A percentile compares a stretch with the other conserved stretches of the same genome.
phyloP scores from a whole-genome alignment of 1,140 invertebrate species.

The Melipona quadrifasciata region DNA sequence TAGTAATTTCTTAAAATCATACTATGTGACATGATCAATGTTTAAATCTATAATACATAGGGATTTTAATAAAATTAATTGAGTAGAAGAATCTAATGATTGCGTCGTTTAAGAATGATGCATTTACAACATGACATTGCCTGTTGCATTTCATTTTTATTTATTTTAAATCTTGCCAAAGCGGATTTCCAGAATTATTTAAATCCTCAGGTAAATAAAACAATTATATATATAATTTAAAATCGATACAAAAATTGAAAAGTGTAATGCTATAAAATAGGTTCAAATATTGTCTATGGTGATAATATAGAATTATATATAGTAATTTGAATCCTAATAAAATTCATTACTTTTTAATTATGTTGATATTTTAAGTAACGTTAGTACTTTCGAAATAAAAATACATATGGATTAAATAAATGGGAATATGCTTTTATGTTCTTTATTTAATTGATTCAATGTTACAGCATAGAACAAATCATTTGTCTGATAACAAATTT shows the following conservation, averaged over 20 bases:
- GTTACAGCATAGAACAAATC: constrained; percentile 33
- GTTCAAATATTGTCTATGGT: background rate
- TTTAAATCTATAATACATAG: background rate
- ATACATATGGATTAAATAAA: background rate
- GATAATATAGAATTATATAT: background rate
- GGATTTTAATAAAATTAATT: background rate
- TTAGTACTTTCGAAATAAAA: background rate
- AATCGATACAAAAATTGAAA: background rate
- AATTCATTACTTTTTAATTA: background rate
- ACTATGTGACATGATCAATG: background rate
- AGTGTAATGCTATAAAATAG: background rate
- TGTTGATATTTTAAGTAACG: background rate
- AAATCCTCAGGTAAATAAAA: constrained; percentile 57
- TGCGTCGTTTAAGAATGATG: constrained; percentile 53
- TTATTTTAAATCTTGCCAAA: constrained; percentile 19
- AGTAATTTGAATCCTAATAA: background rate
- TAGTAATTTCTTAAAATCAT: background rate
- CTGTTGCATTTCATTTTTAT: constrained; percentile 58
- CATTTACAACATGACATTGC: constrained; percentile 51
- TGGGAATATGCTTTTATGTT: too few relatives aligned
- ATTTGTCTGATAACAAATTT: constrained; percentile 63
- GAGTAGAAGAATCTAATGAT: constrained; percentile 39
- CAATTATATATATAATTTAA: background rate
- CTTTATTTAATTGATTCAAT: background rate
- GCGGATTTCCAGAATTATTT: constrained; percentile 38